Conservation (phyloP, 2,888 invertebrate genomes). For the Priapulus caudatus region DNA sequence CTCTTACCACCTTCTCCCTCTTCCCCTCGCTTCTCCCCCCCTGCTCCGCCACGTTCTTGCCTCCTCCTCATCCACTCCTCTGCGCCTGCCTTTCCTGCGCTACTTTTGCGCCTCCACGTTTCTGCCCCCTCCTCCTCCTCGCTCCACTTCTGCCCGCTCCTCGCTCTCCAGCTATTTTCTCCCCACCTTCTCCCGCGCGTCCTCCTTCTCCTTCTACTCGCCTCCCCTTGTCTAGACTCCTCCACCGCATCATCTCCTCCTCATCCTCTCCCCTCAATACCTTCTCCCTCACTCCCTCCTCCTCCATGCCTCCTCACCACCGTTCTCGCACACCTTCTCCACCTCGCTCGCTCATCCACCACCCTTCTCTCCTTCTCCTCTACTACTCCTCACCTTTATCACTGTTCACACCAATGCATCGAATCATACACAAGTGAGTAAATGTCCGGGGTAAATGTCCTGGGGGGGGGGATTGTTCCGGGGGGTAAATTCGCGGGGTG, state of each 20-base stretch:
- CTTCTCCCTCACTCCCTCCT: not conserved
- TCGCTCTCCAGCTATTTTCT: not conserved
- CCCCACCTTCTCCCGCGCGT: conserved; percentile 5
- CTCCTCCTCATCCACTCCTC: conserved; percentile 6
- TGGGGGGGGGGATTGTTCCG: no score
- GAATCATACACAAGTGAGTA: no score
- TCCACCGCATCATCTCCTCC: not conserved
- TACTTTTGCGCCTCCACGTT: not conserved
- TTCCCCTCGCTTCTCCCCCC: not conserved
- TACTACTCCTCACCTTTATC: no score
- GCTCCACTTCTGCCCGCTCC: conserved; percentile 1
- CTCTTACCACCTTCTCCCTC: no score
- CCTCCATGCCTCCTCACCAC: not conserved
- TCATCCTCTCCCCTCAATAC: not conserved
- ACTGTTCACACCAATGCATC: no score
- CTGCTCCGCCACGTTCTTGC: conserved; percentile 7
- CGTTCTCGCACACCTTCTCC: not conserved
- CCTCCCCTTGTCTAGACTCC: not conserved
- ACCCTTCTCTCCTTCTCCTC: conserved; percentile 6
- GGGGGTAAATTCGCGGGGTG: no score
- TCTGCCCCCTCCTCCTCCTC: not conserved
- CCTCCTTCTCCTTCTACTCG: conserved; percentile 4
- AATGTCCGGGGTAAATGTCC: no score
- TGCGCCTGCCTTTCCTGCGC: conserved; percentile 6
- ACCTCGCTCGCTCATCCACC: not conserved